These are phyloP conservation scores for Chiloscyllium plagiosum DNA, from an alignment of 2,113 vertebrate species.

Conservation along the genomic window DNA sequence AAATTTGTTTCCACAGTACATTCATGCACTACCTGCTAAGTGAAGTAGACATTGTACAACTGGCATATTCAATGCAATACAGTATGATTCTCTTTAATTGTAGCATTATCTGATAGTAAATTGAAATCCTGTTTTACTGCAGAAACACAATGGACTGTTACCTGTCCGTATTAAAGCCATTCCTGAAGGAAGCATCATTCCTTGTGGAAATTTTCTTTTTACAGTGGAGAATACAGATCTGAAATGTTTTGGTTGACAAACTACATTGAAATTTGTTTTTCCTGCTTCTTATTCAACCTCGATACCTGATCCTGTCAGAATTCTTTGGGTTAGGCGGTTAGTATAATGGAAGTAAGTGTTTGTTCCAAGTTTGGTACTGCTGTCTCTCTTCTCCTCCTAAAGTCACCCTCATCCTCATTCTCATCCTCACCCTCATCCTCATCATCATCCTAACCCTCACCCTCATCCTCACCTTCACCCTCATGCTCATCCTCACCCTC, in stretches of 20 bases:
- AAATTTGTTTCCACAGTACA: neutral
- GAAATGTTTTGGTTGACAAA: constrained; percentile 64
- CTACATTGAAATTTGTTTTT: constrained; percentile 57
- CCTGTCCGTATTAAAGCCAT: constrained; percentile 65
- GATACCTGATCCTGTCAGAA: neutral
- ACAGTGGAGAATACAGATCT: constrained; percentile 67
- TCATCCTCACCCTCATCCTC: no score
- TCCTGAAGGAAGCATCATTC: constrained; percentile 59
- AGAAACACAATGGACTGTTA: constrained; percentile 62
- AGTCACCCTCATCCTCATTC: no score
- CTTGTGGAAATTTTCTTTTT: constrained; percentile 63
- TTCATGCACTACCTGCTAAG: neutral
- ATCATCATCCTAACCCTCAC: no score
- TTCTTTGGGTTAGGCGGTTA: neutral
- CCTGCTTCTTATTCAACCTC: neutral
- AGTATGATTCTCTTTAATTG: neutral
- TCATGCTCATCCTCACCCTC: no score
- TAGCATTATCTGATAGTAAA: neutral
- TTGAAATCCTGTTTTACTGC: constrained; percentile 28
- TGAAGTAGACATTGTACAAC: neutral
- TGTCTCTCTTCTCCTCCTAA: neutral
- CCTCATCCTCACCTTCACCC: no score
- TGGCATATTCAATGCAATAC: neutral
- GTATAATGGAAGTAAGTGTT: neutral
- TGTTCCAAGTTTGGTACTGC: neutral